These are phyloP conservation scores for Conchocele bisecta DNA, from an alignment of 2,888 invertebrate genomes.

Conservation along the genomic window DNA sequence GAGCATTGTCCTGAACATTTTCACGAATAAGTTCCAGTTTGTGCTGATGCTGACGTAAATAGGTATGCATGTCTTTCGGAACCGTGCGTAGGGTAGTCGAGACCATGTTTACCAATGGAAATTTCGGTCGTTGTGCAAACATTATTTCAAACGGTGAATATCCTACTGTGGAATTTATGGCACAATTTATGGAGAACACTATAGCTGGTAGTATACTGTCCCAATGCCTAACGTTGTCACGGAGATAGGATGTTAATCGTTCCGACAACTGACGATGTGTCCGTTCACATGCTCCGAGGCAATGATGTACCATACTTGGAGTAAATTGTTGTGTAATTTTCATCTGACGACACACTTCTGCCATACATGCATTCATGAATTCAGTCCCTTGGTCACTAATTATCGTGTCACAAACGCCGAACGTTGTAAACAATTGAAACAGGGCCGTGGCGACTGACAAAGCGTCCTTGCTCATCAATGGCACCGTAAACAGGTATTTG, in stretches of 20 bases:
- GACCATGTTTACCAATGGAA: slow-evolving; percentile 11
- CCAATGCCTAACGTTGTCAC: slow-evolving; percentile 12
- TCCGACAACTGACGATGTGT: slow-evolving; percentile 3
- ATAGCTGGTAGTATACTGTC: slow-evolving; percentile 26
- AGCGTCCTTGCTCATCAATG: slow-evolving; percentile 40
- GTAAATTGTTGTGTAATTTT: slow-evolving; percentile 5
- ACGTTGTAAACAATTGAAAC: no score
- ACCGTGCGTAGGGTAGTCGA: neutral
- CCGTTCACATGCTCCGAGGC: slow-evolving; percentile 6
- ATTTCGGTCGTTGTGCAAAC: neutral
- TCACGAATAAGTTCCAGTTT: slow-evolving; percentile 1
- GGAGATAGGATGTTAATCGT: slow-evolving; percentile 1
- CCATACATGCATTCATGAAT: slow-evolving; percentile 40
- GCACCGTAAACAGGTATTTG: slow-evolving; percentile 33
- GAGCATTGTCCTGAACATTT: slow-evolving; percentile 13
- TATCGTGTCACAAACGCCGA: no score
- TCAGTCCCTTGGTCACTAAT: slow-evolving; percentile 43
- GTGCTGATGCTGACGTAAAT: slow-evolving; percentile 6
- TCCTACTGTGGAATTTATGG: slow-evolving; percentile 4
- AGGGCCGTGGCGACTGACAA: slow-evolving; percentile 29
- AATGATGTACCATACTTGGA: neutral
- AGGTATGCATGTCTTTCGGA: slow-evolving; percentile 16
- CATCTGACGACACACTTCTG: slow-evolving; percentile 1
- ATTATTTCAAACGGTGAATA: neutral
- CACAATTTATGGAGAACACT: slow-evolving; percentile 26